Evolutionary conservation across 2,888 invertebrate species (phyloP).

Genomic region (Amblyjoppa proteus): DNA sequence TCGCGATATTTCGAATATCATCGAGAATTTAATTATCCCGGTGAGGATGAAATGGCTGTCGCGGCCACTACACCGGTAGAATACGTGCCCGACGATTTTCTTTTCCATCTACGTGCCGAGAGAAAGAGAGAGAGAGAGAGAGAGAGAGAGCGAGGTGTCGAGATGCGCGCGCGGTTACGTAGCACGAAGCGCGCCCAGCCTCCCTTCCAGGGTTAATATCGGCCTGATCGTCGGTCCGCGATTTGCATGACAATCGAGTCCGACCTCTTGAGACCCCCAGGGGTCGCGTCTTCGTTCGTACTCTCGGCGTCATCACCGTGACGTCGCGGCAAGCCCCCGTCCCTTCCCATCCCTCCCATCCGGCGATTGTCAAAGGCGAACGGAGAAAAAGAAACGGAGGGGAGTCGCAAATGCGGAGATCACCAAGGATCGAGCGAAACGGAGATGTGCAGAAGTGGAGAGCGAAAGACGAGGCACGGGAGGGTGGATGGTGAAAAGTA

Average conservation of each 20-base stretch:
- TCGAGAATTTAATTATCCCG: slow-evolving; percentile 64
- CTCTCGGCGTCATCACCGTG: slow-evolving; percentile 64
- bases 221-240: slow-evolving; percentile 74
- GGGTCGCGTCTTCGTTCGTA: slow-evolving; percentile 61
- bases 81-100: slow-evolving; percentile 66
- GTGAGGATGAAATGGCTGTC: slow-evolving; percentile 44
- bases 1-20: slow-evolving; percentile 56
- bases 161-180: background rate
- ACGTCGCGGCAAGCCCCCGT: slow-evolving; percentile 51
- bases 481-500: slow-evolving; percentile 11
- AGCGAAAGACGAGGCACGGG: background rate
- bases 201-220: slow-evolving; percentile 76
- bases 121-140: slow-evolving; percentile 19
- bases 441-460: background rate
- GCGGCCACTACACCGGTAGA: slow-evolving; percentile 30
- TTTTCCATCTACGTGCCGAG: slow-evolving; percentile 61
- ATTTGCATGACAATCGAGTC: slow-evolving; percentile 81
- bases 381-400: slow-evolving; percentile 43
- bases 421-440: slow-evolving; percentile 34
- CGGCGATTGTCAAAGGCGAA: slow-evolving; percentile 62
- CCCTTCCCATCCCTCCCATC: slow-evolving; percentile 10
- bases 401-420: slow-evolving; percentile 17
- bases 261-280: slow-evolving; percentile 53
- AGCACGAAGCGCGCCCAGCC: slow-evolving; percentile 33
- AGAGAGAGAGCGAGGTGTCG: background rate